Base-by-base conservation (phyloP, 2,113 vertebrate genomes). In the Collichthys lucidus region DNA sequence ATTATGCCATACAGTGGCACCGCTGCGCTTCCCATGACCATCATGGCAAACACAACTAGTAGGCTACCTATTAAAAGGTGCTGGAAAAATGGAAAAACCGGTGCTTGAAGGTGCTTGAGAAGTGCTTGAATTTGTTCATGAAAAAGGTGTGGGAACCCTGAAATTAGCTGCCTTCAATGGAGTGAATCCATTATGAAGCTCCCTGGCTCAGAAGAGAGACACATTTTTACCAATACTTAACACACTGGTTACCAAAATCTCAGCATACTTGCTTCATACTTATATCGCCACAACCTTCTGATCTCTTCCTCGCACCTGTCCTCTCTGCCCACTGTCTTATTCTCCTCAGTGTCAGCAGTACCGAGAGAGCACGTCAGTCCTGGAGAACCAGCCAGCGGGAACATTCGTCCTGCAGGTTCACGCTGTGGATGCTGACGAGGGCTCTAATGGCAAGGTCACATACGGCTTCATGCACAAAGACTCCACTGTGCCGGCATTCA, bases 381-480 rank as follows among this genome's bases (percentile, higher is more conserved):
- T 96, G 89, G 97, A 98, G 92, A 98, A 97, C 87, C 96, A 97
- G 90, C 96, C 96, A 4, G 88, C 93, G 1, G 97, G 96, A 47
- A 96, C 96, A 0, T 94, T 96, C 11, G 96, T 97, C 16, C 94
- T 97, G 74, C 96, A 97, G 85, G 95, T 97, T 20, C 95, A 96
- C 47, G 97, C 97, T 5, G 94, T 94, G 83, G 97, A 98, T 85
- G 96, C 95, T 15, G 97, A 98, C 71, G 96, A 96, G 78, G 97
- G 97, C 76, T 92, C 92, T 86, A 97, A 97, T 62, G 96, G 97
- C n/a, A 72, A 93, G 88, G 96, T 98, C 79, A 96, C 96, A 42
- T 98, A 97, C 1, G 95, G 96, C 83, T 95, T 98, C 89, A 96
- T 97, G 95, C 96, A 97, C 88, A 96, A 96, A 91, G 96, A 95